phyloP scores from a whole-genome alignment of 2,888 invertebrate genomes.

The Hirudinaria manillensis region DNA sequence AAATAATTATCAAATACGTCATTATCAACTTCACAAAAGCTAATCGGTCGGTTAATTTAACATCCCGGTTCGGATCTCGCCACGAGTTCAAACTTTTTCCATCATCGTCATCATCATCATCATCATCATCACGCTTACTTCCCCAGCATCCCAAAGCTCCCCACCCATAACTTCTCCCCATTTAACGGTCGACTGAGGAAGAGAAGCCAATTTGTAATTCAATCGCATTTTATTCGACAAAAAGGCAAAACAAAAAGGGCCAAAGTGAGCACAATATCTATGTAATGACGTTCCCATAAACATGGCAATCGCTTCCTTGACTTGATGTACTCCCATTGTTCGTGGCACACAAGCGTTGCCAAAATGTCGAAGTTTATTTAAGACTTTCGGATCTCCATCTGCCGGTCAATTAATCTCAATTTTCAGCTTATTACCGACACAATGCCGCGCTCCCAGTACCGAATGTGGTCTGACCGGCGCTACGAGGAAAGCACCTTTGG shows the following conservation, averaged over 20 bases:
- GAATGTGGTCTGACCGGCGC: neutral
- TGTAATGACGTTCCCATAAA: slow-evolving; percentile 9
- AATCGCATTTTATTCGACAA: slow-evolving; percentile 9
- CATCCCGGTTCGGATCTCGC: too few relatives aligned
- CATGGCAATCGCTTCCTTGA: slow-evolving; percentile 16
- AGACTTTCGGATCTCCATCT: slow-evolving; percentile 11
- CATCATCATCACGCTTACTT: too few relatives aligned
- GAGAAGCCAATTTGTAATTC: neutral
- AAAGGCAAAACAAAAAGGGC: slow-evolving; percentile 6
- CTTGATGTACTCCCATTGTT: slow-evolving; percentile 17
- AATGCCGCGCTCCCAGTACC: neutral
- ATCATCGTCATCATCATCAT: too few relatives aligned
- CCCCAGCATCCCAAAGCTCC: too few relatives aligned
- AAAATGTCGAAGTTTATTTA: slow-evolving; percentile 16
- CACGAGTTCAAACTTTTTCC: too few relatives aligned
- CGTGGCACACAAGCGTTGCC: slow-evolving; percentile 11
- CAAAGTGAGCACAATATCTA: slow-evolving; percentile 10
- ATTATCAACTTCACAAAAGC: too few relatives aligned
- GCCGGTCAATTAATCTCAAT: neutral
- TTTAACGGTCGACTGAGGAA: neutral
- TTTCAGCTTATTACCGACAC: slow-evolving; percentile 8
- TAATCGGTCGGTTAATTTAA: too few relatives aligned
- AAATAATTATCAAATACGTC: too few relatives aligned
- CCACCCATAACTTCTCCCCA: too few relatives aligned
- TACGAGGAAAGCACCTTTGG: too few relatives aligned